A percentile compares a stretch with the other conserved stretches of the same genome.
These are phyloP conservation scores for Megalopta genalis DNA, from an alignment of 1,140 invertebrate species.

Conservation along the genomic window DNA sequence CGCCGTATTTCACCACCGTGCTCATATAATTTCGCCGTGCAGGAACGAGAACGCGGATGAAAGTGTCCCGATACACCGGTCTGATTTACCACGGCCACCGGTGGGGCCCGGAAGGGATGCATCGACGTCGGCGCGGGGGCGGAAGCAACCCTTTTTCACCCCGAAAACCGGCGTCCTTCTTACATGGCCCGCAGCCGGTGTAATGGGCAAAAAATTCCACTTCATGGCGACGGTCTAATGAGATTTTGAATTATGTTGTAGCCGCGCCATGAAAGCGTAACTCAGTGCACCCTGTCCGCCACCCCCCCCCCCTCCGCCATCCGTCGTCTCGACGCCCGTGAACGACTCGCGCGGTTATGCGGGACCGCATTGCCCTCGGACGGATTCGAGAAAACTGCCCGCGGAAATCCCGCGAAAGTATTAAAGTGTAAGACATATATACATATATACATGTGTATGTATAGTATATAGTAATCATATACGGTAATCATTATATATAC, in stretches of 20 bases:
- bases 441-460: too few relatives aligned
- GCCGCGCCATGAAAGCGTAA: slow-evolving; percentile 55
- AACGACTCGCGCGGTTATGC: slow-evolving; percentile 59
- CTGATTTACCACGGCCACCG: slow-evolving; percentile 26
- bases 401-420: neutral
- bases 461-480: too few relatives aligned
- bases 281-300: slow-evolving; percentile 1
- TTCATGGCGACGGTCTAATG: slow-evolving; percentile 72
- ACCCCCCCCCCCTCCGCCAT: neutral
- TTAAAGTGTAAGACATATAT: too few relatives aligned
- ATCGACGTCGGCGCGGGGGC: neutral
- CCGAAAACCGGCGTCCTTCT: slow-evolving; percentile 47
- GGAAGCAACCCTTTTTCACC: slow-evolving; percentile 31
- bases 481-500: too few relatives aligned
- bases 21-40: neutral
- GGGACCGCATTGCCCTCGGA: slow-evolving; percentile 68
- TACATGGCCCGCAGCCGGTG: slow-evolving; percentile 55
- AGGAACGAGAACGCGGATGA: neutral
- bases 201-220: slow-evolving; percentile 76
- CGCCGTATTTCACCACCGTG: neutral
- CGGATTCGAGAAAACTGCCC: slow-evolving; percentile 11
- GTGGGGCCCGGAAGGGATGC: neutral
- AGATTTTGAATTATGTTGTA: slow-evolving; percentile 77
- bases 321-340: neutral
- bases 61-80: slow-evolving; percentile 16